Evolutionary conservation across 2,113 vertebrate species (phyloP).

Genomic region (Pachyramphus minor): DNA sequence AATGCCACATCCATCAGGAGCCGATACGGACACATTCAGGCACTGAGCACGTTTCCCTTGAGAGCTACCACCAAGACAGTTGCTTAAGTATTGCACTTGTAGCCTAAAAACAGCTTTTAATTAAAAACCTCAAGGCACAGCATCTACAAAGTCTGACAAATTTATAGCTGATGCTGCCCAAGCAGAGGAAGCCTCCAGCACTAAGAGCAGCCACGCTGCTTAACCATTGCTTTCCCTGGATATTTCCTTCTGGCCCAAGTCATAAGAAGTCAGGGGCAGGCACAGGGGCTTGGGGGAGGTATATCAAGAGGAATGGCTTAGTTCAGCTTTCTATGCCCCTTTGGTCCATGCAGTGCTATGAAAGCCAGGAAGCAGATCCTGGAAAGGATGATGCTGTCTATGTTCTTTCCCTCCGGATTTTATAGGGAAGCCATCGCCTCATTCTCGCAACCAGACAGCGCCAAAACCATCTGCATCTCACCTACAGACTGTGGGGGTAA

Average conservation of each 20-base stretch:
- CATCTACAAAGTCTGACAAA: neutral
- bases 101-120: neutral
- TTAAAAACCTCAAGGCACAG: neutral
- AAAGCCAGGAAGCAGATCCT: neutral
- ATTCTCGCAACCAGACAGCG: neutral
- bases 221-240: neutral
- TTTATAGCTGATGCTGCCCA: neutral
- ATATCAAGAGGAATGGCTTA: neutral
- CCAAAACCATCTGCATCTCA: neutral
- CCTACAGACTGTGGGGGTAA: neutral
- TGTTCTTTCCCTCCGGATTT: neutral
- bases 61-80: neutral
- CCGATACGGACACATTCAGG: neutral
- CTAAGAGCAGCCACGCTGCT: neutral
- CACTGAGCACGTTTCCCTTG: rapidly evolving
- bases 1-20: neutral
- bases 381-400: neutral
- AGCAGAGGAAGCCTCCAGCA: neutral
- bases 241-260: neutral
- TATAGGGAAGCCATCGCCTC: neutral
- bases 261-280: neutral
- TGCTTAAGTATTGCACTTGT: neutral
- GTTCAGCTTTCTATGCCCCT: neutral
- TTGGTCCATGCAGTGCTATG: neutral
- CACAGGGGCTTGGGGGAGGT: neutral